Conservation (phyloP, 1,140 invertebrate species). For the Drosophila sp. region DNA sequence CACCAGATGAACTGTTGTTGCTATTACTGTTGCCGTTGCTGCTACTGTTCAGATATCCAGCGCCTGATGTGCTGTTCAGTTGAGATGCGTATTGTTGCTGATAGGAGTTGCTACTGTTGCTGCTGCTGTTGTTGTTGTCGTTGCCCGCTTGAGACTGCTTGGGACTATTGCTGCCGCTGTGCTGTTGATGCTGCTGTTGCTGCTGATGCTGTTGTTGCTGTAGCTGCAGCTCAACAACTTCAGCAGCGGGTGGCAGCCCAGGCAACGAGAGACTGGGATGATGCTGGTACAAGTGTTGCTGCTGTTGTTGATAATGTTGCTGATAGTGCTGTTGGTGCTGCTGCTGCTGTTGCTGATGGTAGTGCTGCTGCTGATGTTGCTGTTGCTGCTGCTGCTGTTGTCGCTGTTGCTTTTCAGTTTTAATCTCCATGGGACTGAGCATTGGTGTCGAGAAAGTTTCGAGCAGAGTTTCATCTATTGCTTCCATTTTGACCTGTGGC, state of each 20-base stretch:
- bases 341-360: conserved; percentile 61
- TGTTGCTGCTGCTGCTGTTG: conserved; percentile 83
- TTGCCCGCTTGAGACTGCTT: conserved; percentile 61
- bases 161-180: conserved; percentile 42
- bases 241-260: conserved; percentile 74
- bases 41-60: conserved; percentile 73
- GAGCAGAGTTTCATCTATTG: conserved; percentile 87
- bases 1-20: conserved; percentile 50
- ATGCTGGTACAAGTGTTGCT: conserved; percentile 81
- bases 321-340: conserved; percentile 70
- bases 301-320: conserved; percentile 63
- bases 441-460: conserved; percentile 87
- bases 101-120: conserved; percentile 84
- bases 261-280: conserved; percentile 75
- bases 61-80: conserved; percentile 60
- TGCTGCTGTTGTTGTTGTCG: conserved; percentile 63
- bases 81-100: conserved; percentile 83
- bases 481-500: conserved; percentile 90
- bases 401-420: conserved; percentile 86
- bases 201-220: conserved; percentile 61
- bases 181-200: conserved; percentile 53
- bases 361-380: conserved; percentile 62
- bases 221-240: conserved; percentile 69
- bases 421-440: conserved; percentile 90
- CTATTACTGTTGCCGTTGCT: conserved; percentile 64